Conservation (phyloP, 2,797 vertebrate genomes). For the Diplodus sargus region DNA sequence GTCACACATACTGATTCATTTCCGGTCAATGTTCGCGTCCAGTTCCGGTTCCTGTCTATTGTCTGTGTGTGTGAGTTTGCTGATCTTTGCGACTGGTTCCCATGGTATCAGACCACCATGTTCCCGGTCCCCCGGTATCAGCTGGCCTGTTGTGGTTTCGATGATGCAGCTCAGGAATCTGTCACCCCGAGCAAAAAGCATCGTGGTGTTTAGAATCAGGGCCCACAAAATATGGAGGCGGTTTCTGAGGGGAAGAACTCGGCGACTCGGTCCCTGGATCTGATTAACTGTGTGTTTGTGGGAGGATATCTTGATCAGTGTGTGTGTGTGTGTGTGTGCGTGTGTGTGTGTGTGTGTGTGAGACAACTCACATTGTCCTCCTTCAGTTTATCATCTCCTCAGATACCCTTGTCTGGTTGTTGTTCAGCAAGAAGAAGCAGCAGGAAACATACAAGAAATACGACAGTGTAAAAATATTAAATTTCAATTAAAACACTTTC, state of each 20-base stretch:
- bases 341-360: not conserved
- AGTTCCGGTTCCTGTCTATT: not conserved
- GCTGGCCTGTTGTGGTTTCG: slow-evolving; percentile 59
- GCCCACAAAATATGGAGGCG: slow-evolving; percentile 68
- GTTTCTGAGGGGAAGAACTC: slow-evolving; percentile 64
- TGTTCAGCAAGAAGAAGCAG: not conserved
- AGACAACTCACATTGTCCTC: not conserved
- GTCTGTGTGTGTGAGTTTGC: slow-evolving; percentile 19
- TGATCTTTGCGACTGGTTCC: slow-evolving; percentile 48
- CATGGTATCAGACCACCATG: slow-evolving; percentile 58
- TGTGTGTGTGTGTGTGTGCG: not conserved
- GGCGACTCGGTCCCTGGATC: slow-evolving; percentile 53
- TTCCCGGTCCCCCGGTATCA: slow-evolving; percentile 60
- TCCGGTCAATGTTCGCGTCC: too few species aligned
- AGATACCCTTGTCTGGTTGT: slow-evolving; percentile 14
- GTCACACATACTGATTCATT: not conserved
- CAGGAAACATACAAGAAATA: not conserved
- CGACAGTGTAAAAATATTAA: not conserved
- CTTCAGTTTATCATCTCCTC: slow-evolving; percentile 29
- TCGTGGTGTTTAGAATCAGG: slow-evolving; percentile 60
- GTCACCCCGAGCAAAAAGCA: slow-evolving; percentile 63
- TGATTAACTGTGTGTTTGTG: slow-evolving; percentile 71
- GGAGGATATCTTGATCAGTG: slow-evolving; percentile 47
- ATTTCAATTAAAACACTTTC: not conserved
- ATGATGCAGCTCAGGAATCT: slow-evolving; percentile 66